Evolutionary conservation across 1,140 invertebrate genomes (phyloP).

Genomic region (Pristionchus pacificus): DNA sequence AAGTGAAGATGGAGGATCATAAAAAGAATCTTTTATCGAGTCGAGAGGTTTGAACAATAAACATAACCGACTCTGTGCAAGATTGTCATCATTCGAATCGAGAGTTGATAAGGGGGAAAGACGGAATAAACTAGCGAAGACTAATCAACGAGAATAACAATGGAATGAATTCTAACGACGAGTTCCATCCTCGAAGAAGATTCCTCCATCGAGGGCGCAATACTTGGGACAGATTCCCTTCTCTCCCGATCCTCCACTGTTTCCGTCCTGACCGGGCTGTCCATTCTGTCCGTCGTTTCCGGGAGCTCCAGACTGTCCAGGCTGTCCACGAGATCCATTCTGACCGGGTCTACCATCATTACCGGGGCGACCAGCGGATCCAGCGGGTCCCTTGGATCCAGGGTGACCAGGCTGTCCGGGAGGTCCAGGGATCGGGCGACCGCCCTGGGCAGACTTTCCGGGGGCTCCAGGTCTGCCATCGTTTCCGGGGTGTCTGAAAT

Average conservation of each 20-base stretch:
- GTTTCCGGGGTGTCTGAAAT: slow-evolving; percentile 21
- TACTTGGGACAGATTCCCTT: slow-evolving; percentile 34
- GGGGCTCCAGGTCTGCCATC: slow-evolving; percentile 20
- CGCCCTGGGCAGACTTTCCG: slow-evolving; percentile 5
- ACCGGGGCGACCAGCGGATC: slow-evolving; percentile 7
- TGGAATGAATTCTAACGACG: slow-evolving; percentile 18
- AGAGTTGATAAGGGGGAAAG: too few species aligned
- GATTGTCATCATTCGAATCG: too few species aligned
- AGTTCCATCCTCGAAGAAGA: slow-evolving; percentile 31
- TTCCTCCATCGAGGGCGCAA: slow-evolving; percentile 33
- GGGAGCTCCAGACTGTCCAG: slow-evolving; percentile 9
- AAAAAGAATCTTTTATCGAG: too few species aligned
- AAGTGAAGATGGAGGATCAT: too few species aligned
- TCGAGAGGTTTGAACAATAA: too few species aligned
- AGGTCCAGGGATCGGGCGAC: slow-evolving; percentile 13
- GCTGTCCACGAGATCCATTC: slow-evolving; percentile 11
- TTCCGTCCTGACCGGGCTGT: slow-evolving; percentile 11
- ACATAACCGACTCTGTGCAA: too few species aligned
- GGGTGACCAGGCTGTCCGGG: slow-evolving; percentile 15
- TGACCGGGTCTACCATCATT: slow-evolving; percentile 18
- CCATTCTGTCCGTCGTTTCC: slow-evolving; percentile 23
- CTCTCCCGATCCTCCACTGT: slow-evolving; percentile 22
- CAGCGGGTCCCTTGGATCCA: slow-evolving; percentile 7
- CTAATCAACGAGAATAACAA: too few species aligned
- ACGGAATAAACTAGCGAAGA: too few species aligned